phyloP scores from a whole-genome alignment of 1,140 invertebrate genomes.

The Pectinophora gossypiella region DNA sequence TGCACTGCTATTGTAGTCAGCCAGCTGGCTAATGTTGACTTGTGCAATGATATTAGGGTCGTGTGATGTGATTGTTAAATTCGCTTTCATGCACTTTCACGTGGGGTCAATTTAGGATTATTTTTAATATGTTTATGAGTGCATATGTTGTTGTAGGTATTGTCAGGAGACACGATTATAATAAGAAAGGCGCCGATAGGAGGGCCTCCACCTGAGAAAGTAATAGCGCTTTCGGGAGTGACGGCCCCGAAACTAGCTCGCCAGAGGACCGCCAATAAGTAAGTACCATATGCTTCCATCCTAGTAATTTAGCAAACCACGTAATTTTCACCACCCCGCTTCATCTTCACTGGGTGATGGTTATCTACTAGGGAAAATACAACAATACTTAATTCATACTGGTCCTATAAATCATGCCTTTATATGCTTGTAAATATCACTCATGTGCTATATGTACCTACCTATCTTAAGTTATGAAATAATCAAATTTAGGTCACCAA shows the following conservation, averaged over 20 bases:
- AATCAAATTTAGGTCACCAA: too few relatives aligned
- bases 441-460: too few relatives aligned
- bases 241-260: conserved; percentile 94
- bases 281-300: conserved; percentile 34
- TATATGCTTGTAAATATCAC: too few relatives aligned
- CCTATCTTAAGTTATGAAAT: too few relatives aligned
- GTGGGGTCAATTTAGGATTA: neutral
- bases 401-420: too few relatives aligned
- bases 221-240: conserved; percentile 92
- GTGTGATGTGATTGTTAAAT: neutral
- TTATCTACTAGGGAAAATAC: too few relatives aligned
- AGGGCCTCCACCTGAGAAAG: conserved; percentile 92
- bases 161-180: conserved; percentile 93
- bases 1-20: too few relatives aligned
- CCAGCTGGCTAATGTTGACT: neutral
- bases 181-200: conserved; percentile 88
- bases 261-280: conserved; percentile 79
- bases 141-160: conserved; percentile 77
- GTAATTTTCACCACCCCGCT: too few relatives aligned
- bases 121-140: neutral
- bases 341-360: too few relatives aligned
- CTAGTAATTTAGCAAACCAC: too few relatives aligned
- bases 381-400: too few relatives aligned
- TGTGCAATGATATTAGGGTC: neutral
- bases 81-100: neutral